Percentiles rank a stretch among this genome's conserved stretches.
These are phyloP conservation scores for Phoxinus dragarum DNA, from an alignment of 2,797 vertebrate genomes.

Conservation along the genomic window DNA sequence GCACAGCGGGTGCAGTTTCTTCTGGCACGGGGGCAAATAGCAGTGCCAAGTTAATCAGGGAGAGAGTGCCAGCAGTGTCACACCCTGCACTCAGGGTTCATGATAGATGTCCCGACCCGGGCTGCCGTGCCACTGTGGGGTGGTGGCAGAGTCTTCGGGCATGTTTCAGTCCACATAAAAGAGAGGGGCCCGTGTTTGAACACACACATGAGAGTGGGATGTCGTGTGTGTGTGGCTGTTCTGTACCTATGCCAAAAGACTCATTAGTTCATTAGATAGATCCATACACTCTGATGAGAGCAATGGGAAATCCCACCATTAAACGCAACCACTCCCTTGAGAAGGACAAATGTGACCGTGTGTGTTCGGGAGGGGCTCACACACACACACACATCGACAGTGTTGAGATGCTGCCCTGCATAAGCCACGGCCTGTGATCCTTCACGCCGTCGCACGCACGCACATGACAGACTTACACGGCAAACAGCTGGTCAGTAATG, in stretches of 20 bases:
- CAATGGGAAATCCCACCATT: slow-evolving; percentile 39
- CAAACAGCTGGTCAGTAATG: slow-evolving; percentile 57
- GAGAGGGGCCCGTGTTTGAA: slow-evolving; percentile 19
- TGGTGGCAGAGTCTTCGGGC: slow-evolving; percentile 30
- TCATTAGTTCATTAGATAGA: slow-evolving; percentile 79
- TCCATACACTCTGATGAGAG: slow-evolving; percentile 44
- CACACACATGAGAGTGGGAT: slow-evolving; percentile 34
- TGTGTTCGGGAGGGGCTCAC: slow-evolving; percentile 21
- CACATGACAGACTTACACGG: slow-evolving; percentile 46
- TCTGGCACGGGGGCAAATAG: slow-evolving; percentile 69
- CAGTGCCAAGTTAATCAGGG: slow-evolving; percentile 81
- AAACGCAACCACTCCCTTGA: slow-evolving; percentile 26
- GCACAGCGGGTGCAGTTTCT: slow-evolving; percentile 65
- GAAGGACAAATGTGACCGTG: slow-evolving; percentile 40
- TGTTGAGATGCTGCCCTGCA: background rate
- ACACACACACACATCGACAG: slow-evolving; percentile 50
- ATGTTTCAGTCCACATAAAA: slow-evolving; percentile 36
- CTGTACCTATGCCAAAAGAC: slow-evolving; percentile 77
- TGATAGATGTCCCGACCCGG: slow-evolving; percentile 74
- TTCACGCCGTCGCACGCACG: slow-evolving; percentile 10
- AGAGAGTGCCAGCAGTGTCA: slow-evolving; percentile 77
- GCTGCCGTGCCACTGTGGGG: slow-evolving; percentile 65
- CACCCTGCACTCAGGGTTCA: slow-evolving; percentile 54
- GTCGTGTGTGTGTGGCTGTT: slow-evolving; percentile 53
- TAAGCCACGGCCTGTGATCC: slow-evolving; percentile 19